These are phyloP conservation scores for Drosophila novamexicana DNA, from an alignment of 1,140 invertebrate species.

Conservation along the genomic window DNA sequence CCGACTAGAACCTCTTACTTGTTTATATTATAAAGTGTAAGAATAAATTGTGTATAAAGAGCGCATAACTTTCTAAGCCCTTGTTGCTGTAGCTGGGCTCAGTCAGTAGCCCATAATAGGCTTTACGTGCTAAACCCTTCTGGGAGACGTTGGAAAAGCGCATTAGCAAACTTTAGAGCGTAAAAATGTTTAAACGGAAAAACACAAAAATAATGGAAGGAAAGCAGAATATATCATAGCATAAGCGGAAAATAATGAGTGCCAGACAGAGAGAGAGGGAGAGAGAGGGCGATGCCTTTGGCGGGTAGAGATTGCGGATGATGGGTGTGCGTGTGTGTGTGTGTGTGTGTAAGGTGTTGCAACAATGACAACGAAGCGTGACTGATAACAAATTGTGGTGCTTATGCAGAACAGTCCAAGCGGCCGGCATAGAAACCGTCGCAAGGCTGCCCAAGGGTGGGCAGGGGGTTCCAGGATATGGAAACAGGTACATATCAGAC, in stretches of 20 bases:
- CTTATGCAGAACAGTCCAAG: slow-evolving; percentile 29
- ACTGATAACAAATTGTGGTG: slow-evolving; percentile 61
- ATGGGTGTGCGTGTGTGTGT: neutral
- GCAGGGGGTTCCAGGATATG: slow-evolving; percentile 34
- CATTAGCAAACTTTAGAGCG: slow-evolving; percentile 23
- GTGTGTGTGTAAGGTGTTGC: slow-evolving; percentile 29
- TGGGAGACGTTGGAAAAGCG: slow-evolving; percentile 32
- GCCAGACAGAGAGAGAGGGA: neutral
- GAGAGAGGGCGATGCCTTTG: neutral
- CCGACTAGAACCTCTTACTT: no score
- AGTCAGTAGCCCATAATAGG: slow-evolving; percentile 34
- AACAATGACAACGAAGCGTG: slow-evolving; percentile 49
- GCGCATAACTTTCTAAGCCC: slow-evolving; percentile 13
- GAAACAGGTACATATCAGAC: slow-evolving; percentile 26
- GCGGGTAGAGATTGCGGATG: neutral
- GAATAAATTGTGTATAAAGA: no score
- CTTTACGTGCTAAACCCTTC: slow-evolving; percentile 34
- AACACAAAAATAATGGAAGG: neutral
- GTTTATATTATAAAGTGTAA: no score
- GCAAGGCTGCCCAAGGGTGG: neutral
- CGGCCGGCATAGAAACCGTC: slow-evolving; percentile 44
- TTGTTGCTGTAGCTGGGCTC: slow-evolving; percentile 4
- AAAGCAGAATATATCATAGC: slow-evolving; percentile 18
- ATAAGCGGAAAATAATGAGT: slow-evolving; percentile 11
- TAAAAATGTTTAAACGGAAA: slow-evolving; percentile 5